Base-by-base conservation (phyloP, 2,888 invertebrate species). In the Amphipyra tragopoginis region DNA sequence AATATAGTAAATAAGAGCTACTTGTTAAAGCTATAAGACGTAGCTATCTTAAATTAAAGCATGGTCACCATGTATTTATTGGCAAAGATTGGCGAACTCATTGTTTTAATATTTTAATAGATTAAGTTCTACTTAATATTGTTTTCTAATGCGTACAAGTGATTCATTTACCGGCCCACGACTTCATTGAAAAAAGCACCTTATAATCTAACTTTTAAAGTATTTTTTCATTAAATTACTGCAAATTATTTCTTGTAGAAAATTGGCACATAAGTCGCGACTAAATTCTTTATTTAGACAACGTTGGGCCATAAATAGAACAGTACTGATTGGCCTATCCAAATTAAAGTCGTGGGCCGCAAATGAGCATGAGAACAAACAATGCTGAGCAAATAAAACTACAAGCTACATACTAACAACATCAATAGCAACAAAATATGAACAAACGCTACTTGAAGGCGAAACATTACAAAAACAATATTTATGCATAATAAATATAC, bases 391-490 rank as follows among this genome's bases (percentile, higher is more conserved):
- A 77, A 80, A 77, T 65, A 73, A 65, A 59, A 70, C 68, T 81
- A 82, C 75, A 75, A 76, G 73, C 72, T 79, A 81, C 57, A 61
- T 58, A 68, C 71, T 81, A 79, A 79, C 71, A 78, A 80, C 77
- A 83, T 73, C 57, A 72, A 83, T 71, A 80, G 80, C 78, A 75
- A 77, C 75, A 75, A 61, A 67, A 73, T 56, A 58, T 60, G 62
- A 65, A 65, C 65, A 61, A 54, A 65, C 40, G 53, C 59, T 61
- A 65, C 70, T 61, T 34, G 47, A 61, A 66, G 65, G 65, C 71
- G 33, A 74, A 69, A 71, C 63, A 63, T 63, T 4, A 42, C 49
- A 69, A 59, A 49, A 15, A 60, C 57, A 45, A 54, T 48, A 42
- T 48, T 49, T 57, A 72, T 61, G 72, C 50, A 77, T 52, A 54